A percentile compares a stretch with the other conserved stretches of the same genome.
Evolutionary conservation across 64 coral and sea anemone species (phyloP).

Genomic region (Dendronephthya gigantea): DNA sequence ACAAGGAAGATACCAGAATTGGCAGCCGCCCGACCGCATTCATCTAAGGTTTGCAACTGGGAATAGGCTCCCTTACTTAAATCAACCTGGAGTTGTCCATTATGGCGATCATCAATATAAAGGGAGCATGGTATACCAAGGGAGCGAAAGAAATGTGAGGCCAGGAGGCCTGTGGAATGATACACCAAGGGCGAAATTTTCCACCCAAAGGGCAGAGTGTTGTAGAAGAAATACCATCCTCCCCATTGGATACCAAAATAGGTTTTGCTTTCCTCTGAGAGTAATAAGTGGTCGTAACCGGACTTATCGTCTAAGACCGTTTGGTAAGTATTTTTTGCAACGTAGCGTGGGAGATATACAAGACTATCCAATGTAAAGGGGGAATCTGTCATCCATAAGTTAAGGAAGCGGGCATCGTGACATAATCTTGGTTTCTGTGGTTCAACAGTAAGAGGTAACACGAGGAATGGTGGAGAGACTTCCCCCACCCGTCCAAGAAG

Average conservation of each 20-base stretch:
- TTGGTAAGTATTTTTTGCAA: not conserved
- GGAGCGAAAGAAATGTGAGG: not conserved
- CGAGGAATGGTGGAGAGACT: not conserved
- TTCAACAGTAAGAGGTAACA: not conserved
- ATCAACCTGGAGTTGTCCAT: not conserved
- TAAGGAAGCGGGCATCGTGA: not conserved
- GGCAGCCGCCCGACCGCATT: not conserved
- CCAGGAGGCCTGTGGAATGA: not conserved
- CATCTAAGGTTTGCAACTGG: not conserved
- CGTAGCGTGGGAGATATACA: not conserved
- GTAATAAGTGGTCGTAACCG: not conserved
- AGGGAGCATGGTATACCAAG: not conserved
- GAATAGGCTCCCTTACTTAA: not conserved
- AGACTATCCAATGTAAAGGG: not conserved
- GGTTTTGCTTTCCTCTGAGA: not conserved
- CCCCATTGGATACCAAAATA: not conserved
- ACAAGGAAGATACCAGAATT: conserved; percentile 15
- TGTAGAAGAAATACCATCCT: not conserved
- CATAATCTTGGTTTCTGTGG: not conserved
- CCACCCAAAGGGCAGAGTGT: not conserved
- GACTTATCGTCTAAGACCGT: not conserved
- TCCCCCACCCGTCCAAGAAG: not conserved
- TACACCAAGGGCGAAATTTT: not conserved
- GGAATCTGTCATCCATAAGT: not conserved
- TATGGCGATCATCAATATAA: not conserved